Percentiles rank a stretch among this genome's conserved stretches.
Evolutionary conservation across 2,113 vertebrate species (phyloP).

Genomic region (Lagopus muta): DNA sequence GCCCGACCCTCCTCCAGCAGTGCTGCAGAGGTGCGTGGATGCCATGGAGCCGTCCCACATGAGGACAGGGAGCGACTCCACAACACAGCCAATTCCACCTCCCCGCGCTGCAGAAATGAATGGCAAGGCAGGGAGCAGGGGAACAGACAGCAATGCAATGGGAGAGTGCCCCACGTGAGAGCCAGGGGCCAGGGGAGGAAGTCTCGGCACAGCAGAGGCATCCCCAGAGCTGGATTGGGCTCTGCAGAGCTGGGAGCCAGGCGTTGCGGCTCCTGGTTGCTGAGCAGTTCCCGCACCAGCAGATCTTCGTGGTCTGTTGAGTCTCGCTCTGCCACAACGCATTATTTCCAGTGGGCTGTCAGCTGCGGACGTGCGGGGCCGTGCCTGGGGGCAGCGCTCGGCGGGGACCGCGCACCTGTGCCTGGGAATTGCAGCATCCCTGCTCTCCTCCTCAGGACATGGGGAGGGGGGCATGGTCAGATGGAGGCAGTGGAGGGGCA

Average conservation of each 20-base stretch:
- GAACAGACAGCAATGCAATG: not conserved
- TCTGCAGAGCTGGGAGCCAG: constrained; percentile 17
- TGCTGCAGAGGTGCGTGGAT: not conserved
- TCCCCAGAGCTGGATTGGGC: not conserved
- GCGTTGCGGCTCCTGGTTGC: constrained; percentile 61
- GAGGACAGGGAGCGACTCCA: not conserved
- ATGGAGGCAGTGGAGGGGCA: not conserved
- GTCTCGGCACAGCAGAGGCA: not conserved
- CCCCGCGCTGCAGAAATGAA: accelerated
- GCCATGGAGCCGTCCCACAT: accelerated
- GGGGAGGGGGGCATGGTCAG: not conserved
- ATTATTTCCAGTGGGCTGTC: constrained; percentile 87
- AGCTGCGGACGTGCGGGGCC: constrained; percentile 72
- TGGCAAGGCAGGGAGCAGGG: not conserved
- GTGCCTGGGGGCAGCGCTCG: constrained; percentile 65
- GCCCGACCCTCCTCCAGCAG: constrained; percentile 3
- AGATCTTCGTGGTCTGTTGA: constrained; percentile 78
- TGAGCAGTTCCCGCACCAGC: constrained; percentile 71
- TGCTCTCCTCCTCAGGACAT: constrained; percentile 59
- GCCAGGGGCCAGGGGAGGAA: not conserved
- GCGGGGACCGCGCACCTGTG: constrained; percentile 85
- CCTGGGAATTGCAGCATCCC: constrained; percentile 77
- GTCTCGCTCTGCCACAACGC: constrained; percentile 85
- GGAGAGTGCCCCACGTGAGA: not conserved
- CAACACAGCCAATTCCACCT: not conserved